Base-by-base conservation (phyloP, 2,797 vertebrate species). In the Iguana delicatissima region DNA sequence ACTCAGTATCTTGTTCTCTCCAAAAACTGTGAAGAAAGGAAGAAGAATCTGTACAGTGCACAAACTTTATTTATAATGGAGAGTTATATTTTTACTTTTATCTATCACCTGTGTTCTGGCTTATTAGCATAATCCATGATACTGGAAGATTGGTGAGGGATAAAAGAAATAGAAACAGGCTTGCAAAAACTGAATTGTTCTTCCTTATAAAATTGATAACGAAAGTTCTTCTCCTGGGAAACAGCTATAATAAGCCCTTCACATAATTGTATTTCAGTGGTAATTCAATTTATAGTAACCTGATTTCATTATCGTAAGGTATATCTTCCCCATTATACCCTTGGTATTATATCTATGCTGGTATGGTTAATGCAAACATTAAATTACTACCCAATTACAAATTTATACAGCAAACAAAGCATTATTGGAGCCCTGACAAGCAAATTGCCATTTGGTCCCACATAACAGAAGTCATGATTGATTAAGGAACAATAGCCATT, bases 391-490 rank as follows among this genome's bases (percentile, higher is more conserved):
- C 9, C 0, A 0, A 20, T 93, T 72, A n/a, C 1, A 26, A 0
- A 46, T 87, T 89, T 6, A 0, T 84, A 91, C 12, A 24, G 46
- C 79, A 74, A 83, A 93, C 18, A 29, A 52, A 79, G 74, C 89
- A 81, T 87, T 67, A 76, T 38, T 86, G 93, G 89, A 91, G 69
- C 80, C 72, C n/a, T 76, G 67, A 93, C 92, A 74, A 29, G 91
- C 26, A 91, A 18, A 22, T 84, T n/a, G 74, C 84, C 46, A 26
- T 35, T 72, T 86, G 62, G 26, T 42, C 13, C 82, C 38, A 84
- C 22, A 38, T 50, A 74, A 52, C 24, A 55, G 50, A 46, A 84
- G 55, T 24, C 18, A 35, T 35, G 18, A 55, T 74, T 29, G 38
- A 29, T 5, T 59, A 46, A 87, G 89, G 24, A 9, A 67, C 1